Evolutionary conservation across 2,797 vertebrate species (phyloP).

Genomic region (Garrulus glandarius): DNA sequence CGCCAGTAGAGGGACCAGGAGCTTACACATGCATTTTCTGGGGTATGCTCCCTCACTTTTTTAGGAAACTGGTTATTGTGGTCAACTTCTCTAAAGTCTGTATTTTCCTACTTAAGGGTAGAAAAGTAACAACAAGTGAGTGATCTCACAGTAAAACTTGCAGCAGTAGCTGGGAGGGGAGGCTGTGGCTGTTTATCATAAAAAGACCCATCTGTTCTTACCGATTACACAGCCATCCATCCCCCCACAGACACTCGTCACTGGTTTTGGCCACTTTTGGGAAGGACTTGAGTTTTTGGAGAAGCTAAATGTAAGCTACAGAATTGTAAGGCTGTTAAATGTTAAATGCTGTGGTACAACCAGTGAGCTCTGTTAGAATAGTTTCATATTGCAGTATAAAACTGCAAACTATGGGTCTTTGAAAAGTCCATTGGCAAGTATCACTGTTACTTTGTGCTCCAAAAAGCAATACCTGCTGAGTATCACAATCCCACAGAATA

Average conservation of each 20-base stretch:
- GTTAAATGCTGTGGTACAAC: neutral
- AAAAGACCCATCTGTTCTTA: neutral
- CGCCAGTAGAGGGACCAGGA: neutral
- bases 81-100: rapidly evolving
- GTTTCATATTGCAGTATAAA: neutral
- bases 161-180: neutral
- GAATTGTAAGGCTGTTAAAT: neutral
- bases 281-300: neutral
- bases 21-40: rapidly evolving
- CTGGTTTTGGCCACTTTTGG: neutral
- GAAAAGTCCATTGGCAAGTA: neutral
- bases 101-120: neutral
- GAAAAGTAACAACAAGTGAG: neutral
- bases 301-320: neutral
- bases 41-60: neutral
- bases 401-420: neutral
- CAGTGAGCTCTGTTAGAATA: neutral
- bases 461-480: neutral
- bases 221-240: neutral
- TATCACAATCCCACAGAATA: neutral
- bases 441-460: neutral
- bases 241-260: rapidly evolving
- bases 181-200: neutral
- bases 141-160: neutral
- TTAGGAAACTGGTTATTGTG: neutral